Evolutionary conservation across 2,113 vertebrate genomes (phyloP).

Genomic region (Paradisaea rubra): DNA sequence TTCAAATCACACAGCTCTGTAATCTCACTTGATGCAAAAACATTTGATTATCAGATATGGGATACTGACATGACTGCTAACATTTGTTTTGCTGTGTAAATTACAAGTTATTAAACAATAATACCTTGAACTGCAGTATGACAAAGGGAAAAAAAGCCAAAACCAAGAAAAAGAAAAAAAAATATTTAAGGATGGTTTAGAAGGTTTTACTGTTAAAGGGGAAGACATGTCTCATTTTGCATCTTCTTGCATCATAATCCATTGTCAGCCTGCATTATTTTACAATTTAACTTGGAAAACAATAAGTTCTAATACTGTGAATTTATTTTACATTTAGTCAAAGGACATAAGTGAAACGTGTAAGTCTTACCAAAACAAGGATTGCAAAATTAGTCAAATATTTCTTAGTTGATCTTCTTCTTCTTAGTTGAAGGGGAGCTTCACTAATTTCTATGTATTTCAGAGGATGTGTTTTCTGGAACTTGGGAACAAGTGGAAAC

Average conservation of each 20-base stretch:
- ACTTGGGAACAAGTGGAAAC: not conserved
- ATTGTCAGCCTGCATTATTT: not conserved
- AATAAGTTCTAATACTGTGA: not conserved
- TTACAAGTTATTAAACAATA: conserved; percentile 21
- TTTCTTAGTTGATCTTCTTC: not conserved
- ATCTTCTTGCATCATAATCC: not conserved
- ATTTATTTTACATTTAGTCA: not conserved
- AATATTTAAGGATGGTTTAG: not conserved
- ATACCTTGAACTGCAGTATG: not conserved
- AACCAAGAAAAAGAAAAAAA: not conserved
- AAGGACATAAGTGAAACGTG: not conserved
- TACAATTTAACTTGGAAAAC: not conserved
- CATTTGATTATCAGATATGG: conserved; percentile 38
- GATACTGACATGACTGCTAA: conserved; percentile 22
- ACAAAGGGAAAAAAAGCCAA: not conserved
- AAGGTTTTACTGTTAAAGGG: not conserved
- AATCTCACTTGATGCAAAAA: not conserved
- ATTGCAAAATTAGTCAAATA: not conserved
- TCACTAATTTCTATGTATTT: not conserved
- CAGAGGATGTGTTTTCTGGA: not conserved
- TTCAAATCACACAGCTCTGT: conserved; percentile 51
- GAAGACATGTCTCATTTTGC: not conserved
- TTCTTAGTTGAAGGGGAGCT: not conserved
- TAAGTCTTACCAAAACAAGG: not conserved
- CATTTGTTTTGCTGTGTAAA: conserved; percentile 50